Percentiles rank a stretch among this genome's conserved stretches.
Conservation (phyloP, 2,113 vertebrate genomes). For the Climacteris rufus region DNA sequence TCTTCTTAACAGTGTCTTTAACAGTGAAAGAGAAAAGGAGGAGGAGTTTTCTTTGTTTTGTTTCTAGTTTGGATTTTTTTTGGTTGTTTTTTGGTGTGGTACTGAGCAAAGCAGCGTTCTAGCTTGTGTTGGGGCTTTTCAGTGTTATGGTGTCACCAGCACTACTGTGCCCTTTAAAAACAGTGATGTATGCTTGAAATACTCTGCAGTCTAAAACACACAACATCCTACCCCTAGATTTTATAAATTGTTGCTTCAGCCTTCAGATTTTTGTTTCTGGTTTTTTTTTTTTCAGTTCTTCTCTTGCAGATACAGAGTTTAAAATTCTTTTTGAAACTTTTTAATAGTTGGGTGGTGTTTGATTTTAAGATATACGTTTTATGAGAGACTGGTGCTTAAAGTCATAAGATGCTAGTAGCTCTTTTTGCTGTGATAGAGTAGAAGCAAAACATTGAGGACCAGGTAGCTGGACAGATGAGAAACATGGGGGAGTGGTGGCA, state of each 20-base stretch:
- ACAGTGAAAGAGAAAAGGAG: not conserved
- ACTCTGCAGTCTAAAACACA: not conserved
- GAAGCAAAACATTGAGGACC: not conserved
- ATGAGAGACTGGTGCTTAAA: not conserved
- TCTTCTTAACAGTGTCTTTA: not conserved
- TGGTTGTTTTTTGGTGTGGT: not conserved
- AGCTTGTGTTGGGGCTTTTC: not conserved
- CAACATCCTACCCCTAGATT: not conserved
- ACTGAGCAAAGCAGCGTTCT: not conserved
- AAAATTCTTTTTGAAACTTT: not conserved
- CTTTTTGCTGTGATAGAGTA: not conserved
- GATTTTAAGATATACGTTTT: not conserved
- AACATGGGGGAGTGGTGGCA: not conserved
- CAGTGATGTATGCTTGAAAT: not conserved
- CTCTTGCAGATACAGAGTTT: not conserved
- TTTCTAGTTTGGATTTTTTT: not conserved
- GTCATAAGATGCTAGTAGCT: not conserved
- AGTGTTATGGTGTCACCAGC: fast-evolving
- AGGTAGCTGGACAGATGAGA: not conserved
- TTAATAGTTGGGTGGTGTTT: not conserved
- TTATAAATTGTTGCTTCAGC: not conserved
- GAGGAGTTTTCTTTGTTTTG: too few species aligned
- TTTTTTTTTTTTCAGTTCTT: not conserved
- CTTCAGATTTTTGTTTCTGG: not conserved
- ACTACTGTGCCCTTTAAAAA: not conserved